Conservation (phyloP, 2,888 invertebrate species). For the Schizaphis graminum region DNA sequence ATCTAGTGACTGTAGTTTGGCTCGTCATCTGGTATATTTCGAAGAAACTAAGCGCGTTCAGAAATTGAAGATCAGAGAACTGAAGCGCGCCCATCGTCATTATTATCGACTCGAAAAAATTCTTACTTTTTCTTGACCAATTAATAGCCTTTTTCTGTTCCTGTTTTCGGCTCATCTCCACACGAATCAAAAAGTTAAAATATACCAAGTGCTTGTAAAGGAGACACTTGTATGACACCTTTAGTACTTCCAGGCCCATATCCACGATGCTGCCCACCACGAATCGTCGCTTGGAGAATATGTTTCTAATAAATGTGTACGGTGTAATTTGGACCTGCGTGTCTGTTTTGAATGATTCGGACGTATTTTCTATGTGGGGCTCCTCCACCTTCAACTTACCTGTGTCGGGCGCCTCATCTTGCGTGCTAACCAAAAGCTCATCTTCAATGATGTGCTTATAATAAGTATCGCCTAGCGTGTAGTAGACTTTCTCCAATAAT, state of each 20-base stretch:
- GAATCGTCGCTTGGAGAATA: background rate
- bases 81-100: constrained; percentile 19
- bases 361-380: background rate
- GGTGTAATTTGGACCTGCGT: background rate
- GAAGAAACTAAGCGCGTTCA: background rate
- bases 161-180: background rate
- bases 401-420: background rate
- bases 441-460: background rate
- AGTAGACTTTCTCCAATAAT: background rate
- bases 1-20: background rate
- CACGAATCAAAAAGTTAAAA: background rate
- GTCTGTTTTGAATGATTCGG: fast-evolving
- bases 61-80: background rate
- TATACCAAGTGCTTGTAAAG: constrained; percentile 22
- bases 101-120: background rate
- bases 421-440: background rate
- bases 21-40: background rate
- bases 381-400: no score
- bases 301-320: background rate
- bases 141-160: background rate
- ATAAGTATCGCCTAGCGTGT: background rate
- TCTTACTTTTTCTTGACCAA: background rate
- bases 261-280: background rate
- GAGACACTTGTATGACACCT: background rate
- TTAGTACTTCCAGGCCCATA: background rate